Evolutionary conservation across 2,888 invertebrate genomes (phyloP), one percentile per base, ranked within the genome.

Genomic region (Campaea margaritaria): DNA sequence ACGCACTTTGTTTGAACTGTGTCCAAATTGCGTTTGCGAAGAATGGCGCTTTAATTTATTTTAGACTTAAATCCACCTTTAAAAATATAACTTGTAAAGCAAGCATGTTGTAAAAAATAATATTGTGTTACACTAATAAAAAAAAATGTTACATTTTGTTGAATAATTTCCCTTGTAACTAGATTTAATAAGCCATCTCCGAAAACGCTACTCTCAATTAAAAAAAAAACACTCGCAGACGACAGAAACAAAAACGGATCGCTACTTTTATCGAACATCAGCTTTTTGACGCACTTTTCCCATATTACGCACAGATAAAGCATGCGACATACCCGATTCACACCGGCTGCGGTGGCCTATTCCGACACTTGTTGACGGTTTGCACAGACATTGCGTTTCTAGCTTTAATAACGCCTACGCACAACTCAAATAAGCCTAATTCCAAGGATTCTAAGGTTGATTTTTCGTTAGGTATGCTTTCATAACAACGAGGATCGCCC

Each of bases 301-400:
- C 85, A 84, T 82, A 68, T 68, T 76, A 75, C 62, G 83, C 85
- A 84, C 85, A 74, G 68, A 72, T 74, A 62, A 64, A 80, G 89
- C 89, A 89, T 88, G 85, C 76, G 63, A 86, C 79, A 84, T 79
- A 86, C 81, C 91, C 91, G 91, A 92, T 92, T 92, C 91, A 92
- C 91, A 92, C 91, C 83, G 90, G 90, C 89, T 76, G 68, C 74
- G 82, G 87, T 82, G 84, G 81, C 81, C 78, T 72, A 54, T 60
- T 67, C 70, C 74, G 42, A 73, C 71, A 72, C 69, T 74, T 74
- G 75, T 48, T 69, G 67, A 69, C 66, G 76, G 74, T 69, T 64
- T 72, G 84, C 86, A 87, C 85, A 69, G 70, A 79, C 79, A 78
- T 75, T 82, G 82, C 78, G 83, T 75, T 31, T 74, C 67, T 70